Evolutionary conservation across 1,140 invertebrate genomes (phyloP).

Genomic region (Sweltsa coloradensis): DNA sequence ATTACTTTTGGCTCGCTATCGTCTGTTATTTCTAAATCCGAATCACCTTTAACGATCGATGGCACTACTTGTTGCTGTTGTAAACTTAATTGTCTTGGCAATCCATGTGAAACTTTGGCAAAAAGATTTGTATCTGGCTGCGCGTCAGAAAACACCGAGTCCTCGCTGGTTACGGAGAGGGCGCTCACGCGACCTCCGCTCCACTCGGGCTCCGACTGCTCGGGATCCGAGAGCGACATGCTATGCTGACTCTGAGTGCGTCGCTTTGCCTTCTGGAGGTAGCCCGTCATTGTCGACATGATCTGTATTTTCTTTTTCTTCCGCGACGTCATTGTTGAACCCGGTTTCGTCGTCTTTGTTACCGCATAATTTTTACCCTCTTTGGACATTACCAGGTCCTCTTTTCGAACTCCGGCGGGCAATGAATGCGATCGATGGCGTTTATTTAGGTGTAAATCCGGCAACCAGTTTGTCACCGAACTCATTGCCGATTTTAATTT

Average conservation of each 20-base stretch:
- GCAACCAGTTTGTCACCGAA: slow-evolving; percentile 65
- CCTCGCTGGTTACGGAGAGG: slow-evolving; percentile 51
- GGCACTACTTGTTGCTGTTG: neutral
- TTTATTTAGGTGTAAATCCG: slow-evolving; percentile 65
- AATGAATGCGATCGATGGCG: slow-evolving; percentile 68
- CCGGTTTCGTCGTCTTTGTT: slow-evolving; percentile 10
- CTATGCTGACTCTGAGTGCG: slow-evolving; percentile 38
- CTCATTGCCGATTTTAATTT: slow-evolving; percentile 68
- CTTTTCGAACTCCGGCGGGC: slow-evolving; percentile 50
- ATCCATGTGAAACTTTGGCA: slow-evolving; percentile 34
- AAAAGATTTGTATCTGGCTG: slow-evolving; percentile 47
- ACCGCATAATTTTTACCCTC: neutral
- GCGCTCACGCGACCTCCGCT: slow-evolving; percentile 23
- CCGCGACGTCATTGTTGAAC: slow-evolving; percentile 22
- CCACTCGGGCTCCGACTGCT: slow-evolving; percentile 67
- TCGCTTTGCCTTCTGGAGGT: slow-evolving; percentile 64
- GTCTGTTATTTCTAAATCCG: slow-evolving; percentile 15
- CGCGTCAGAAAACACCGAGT: slow-evolving; percentile 52
- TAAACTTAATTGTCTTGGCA: neutral
- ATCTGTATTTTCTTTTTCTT: slow-evolving; percentile 67
- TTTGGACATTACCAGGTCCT: slow-evolving; percentile 33
- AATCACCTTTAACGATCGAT: too few relatives aligned
- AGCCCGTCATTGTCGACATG: slow-evolving; percentile 64
- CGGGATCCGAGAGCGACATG: slow-evolving; percentile 58
- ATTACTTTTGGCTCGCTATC: neutral